These are phyloP conservation scores for Arnoldichthys spilopterus DNA, from an alignment of 2,797 vertebrate genomes.

Conservation along the genomic window DNA sequence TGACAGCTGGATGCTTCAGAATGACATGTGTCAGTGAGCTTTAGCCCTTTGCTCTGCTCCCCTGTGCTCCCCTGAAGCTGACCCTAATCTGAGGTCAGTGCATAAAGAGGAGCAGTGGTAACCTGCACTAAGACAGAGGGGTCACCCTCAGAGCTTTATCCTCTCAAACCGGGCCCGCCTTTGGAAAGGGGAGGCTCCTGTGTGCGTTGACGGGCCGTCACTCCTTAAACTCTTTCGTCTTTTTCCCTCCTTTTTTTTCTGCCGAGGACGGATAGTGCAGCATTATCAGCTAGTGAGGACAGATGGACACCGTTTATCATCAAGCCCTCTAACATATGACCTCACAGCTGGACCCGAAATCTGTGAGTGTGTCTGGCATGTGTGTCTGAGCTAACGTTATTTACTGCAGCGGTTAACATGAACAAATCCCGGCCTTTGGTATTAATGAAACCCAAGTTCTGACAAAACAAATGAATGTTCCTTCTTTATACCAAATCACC, in stretches of 20 bases:
- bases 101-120: constrained; percentile 28
- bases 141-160: constrained; percentile 3
- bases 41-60: constrained; percentile 39
- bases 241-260: neutral
- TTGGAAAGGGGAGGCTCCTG: neutral
- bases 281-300: constrained; percentile 56
- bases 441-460: too few relatives aligned
- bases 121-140: constrained; percentile 6
- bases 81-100: constrained; percentile 33
- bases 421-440: too few relatives aligned
- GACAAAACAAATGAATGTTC: too few relatives aligned
- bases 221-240: constrained; percentile 11
- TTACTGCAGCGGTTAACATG: too few relatives aligned
- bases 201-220: constrained; percentile 30
- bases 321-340: constrained; percentile 50
- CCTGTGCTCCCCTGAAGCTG: constrained; percentile 14
- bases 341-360: constrained; percentile 54
- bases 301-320: constrained; percentile 56
- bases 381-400: neutral
- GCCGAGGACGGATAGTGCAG: constrained; percentile 7
- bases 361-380: constrained; percentile 3
- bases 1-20: constrained; percentile 44
- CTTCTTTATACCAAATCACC: too few relatives aligned
- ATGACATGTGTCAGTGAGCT: constrained; percentile 42
- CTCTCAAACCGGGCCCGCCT: neutral